Base-by-base conservation (phyloP, 1,140 invertebrate genomes). In the Campoletis sonorensis region DNA sequence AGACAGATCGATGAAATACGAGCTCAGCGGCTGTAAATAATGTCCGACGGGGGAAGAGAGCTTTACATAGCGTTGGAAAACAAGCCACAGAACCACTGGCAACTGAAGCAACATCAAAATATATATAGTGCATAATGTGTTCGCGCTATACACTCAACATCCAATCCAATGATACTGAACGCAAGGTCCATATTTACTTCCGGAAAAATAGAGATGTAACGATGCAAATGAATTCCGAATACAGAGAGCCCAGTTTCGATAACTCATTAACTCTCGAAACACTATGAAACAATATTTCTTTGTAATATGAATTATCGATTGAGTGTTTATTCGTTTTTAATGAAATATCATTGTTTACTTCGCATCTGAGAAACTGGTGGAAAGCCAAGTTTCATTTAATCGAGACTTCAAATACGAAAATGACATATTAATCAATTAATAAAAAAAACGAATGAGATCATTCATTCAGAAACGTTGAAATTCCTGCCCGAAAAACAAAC, bases 1-100 rank as follows among this genome's bases (percentile, higher is more conserved):
- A 82, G 81, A 80, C 71, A 67, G 81, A 82, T 79, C 81, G 81
- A 82, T 82, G 77, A 82, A 82, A 82, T 82, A 75, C 81, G 71
- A 61, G 78, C 45, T 79, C 81, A 77, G 30, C 61, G 77, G 81
- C 71, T 82, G 81, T 82, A 82, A 82, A 82, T 82, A 82, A 79
- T 79, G 78, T 79, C 76, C 30, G 76, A 78, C 58, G 7, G 37
- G 30, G 77, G 15, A 27, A 21, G 67, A 33, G n/a, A 70, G n/a
- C 71, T 45, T 58, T 27, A n/a, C 27, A 70, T 49, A 33, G 49
- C n/a, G 76, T 64, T 78, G 51, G 77, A 64, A 78, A 79, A 82
- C 26, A 58, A 79, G 72, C 40, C 16, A 49, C 30, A 51, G 67
- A 68, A 54, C 37, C 67, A 51, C 73, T 51, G 23, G 27, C 51